Conservation (phyloP, 2,888 invertebrate species). For the Mylabris sibirica region DNA sequence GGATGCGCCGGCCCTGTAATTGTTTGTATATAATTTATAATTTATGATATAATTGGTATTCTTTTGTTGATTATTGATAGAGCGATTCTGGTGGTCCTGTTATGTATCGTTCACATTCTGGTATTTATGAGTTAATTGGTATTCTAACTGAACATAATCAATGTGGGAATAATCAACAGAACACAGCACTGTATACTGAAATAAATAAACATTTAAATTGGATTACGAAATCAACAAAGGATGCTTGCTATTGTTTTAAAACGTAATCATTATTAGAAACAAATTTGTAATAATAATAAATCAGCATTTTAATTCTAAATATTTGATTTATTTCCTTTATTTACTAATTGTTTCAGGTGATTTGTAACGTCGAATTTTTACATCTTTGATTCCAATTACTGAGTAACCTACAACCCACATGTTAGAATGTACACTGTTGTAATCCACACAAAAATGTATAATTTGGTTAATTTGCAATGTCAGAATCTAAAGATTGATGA, state of each 20-base stretch:
- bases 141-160: constrained; percentile 63
- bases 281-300: background rate
- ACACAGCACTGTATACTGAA: constrained; percentile 63
- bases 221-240: constrained; percentile 66
- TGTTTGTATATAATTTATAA: too few relatives aligned
- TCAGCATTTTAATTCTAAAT: background rate
- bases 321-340: too few relatives aligned
- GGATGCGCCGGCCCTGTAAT: too few relatives aligned
- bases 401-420: background rate
- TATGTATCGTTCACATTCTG: constrained; percentile 62
- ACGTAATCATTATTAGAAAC: constrained; percentile 29
- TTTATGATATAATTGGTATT: too few relatives aligned
- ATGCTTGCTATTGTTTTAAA: constrained; percentile 66
- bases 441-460: too few relatives aligned
- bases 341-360: too few relatives aligned
- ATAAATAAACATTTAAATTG: constrained; percentile 65
- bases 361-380: too few relatives aligned
- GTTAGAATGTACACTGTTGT: background rate
- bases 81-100: constrained; percentile 66
- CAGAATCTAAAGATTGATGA: background rate
- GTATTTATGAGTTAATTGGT: constrained; percentile 66
- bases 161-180: constrained; percentile 58
- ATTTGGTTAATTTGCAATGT: background rate
- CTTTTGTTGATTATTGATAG: constrained; percentile 50
- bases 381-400: background rate